A percentile compares a stretch with the other conserved stretches of the same genome.
Evolutionary conservation across 2,113 vertebrate species (phyloP).

Genomic region (Rissa tridactyla): DNA sequence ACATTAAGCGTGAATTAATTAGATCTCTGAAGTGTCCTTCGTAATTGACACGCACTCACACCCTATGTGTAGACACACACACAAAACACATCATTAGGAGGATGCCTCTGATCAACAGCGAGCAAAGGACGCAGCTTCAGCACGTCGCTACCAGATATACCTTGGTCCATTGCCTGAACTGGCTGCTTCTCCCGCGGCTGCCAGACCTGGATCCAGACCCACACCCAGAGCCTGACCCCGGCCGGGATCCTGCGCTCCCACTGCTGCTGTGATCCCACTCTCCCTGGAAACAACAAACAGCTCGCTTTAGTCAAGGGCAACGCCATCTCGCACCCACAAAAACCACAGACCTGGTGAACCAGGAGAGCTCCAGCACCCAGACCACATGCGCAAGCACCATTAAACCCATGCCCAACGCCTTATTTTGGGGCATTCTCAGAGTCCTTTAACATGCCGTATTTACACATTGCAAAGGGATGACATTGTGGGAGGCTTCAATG

Average conservation of each 20-base stretch:
- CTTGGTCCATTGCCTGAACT: conserved; percentile 76
- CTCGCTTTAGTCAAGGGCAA: not conserved
- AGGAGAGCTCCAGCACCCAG: not conserved
- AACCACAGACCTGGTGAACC: fast-evolving
- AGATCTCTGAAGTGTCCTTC: not conserved
- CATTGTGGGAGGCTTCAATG: not conserved
- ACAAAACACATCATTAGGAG: fast-evolving
- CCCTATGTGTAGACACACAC: not conserved
- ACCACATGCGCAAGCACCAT: fast-evolving
- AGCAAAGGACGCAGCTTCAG: not conserved
- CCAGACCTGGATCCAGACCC: conserved; percentile 81
- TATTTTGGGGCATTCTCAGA: not conserved
- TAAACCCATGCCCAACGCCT: not conserved
- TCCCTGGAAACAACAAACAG: conserved; percentile 72
- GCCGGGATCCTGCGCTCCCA: conserved; percentile 78
- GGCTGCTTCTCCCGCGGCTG: conserved; percentile 78
- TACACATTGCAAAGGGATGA: not conserved
- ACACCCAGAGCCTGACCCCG: conserved; percentile 75
- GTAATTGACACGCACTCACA: not conserved
- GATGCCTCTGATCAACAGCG: not conserved
- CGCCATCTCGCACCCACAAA: fast-evolving
- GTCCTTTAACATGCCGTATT: not conserved
- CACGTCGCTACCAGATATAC: conserved; percentile 31
- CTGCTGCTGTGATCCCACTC: conserved; percentile 87
- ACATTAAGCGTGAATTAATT: not conserved